phyloP scores from a whole-genome alignment of 1,140 invertebrate genomes.

The Drosophila fuyamai region DNA sequence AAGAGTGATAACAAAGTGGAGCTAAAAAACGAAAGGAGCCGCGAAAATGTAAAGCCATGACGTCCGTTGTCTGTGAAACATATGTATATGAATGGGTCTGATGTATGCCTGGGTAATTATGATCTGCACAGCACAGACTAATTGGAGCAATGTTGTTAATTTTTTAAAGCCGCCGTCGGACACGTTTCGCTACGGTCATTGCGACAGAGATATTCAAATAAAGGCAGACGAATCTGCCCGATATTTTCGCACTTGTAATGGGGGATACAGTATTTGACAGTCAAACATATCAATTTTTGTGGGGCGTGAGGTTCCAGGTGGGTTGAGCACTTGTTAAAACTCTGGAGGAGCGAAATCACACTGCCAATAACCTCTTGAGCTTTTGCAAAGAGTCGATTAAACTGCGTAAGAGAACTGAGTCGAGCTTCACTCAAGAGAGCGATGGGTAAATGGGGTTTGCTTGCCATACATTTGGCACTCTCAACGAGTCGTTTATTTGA shows the following conservation, averaged over 20 bases:
- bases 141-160: conserved; percentile 29
- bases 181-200: conserved; percentile 25
- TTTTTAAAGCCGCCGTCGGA: conserved; percentile 17
- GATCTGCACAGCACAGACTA: conserved; percentile 7
- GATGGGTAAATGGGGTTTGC: neutral
- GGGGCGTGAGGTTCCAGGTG: neutral
- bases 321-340: neutral
- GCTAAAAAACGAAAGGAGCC: conserved; percentile 18
- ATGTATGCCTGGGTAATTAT: conserved; percentile 14
- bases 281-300: conserved; percentile 1
- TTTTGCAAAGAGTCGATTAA: neutral
- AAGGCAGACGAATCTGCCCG: conserved; percentile 1
- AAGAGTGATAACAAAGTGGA: conserved; percentile 17
- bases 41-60: conserved; percentile 14
- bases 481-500: neutral
- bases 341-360: neutral
- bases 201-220: conserved; percentile 7
- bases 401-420: conserved; percentile 5
- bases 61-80: neutral
- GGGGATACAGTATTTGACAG: neutral
- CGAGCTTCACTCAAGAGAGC: conserved; percentile 18
- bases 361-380: conserved; percentile 6
- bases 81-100: neutral
- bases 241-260: conserved; percentile 12
- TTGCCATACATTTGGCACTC: neutral